Evolutionary conservation across 2,888 invertebrate species (phyloP), one percentile per base, ranked within the genome.

Genomic region (Stenurella melanura): DNA sequence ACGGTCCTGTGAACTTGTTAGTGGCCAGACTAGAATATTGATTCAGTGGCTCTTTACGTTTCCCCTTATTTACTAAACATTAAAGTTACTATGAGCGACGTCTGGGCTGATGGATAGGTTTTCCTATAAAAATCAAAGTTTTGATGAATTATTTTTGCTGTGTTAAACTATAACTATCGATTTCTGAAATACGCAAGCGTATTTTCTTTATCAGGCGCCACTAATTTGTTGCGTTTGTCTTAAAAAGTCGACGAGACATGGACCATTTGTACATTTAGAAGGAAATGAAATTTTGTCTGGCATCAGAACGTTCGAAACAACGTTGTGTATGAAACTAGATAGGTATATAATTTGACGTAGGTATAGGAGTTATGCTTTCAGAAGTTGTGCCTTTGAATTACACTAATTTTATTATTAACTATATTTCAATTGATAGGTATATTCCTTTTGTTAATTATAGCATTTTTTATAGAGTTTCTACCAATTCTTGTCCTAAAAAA

Each of bases 1-100:
- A 50, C 64, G 64, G 38, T 9, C 64, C 64, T 64, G 64, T 42
- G 6, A 2, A 64, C 10, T n/a, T 42, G 64, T n/a, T 18, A 18
- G 64, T 38, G 38, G 38, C 58, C 70, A 70, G 70, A 70, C 70
- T 58, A 15, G 38, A 60, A 38, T 70, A 70, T 70, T 42, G 70
- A 70, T 70, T 60, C 21, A 42, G 18, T 60, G 42, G 38, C 70
- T 60, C 42, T 70, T 64, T 64, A 38, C 60, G 11, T 60, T 42
- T 70, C 38, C 64, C 38, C 42, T 42, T 64, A 38, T 64, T 61
- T 61, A 34, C 38, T 64, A 64, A 61, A 64, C 64, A 17, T 64
- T 38, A 18, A 42, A 38, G 38, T 64, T 64, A 42, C 64, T 64
- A 19, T 17, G 2, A 50, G 50, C 26, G 61, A 21, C 61, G 61